phyloP scores from a whole-genome alignment of 1,140 invertebrate species.

The Spodoptera litura region DNA sequence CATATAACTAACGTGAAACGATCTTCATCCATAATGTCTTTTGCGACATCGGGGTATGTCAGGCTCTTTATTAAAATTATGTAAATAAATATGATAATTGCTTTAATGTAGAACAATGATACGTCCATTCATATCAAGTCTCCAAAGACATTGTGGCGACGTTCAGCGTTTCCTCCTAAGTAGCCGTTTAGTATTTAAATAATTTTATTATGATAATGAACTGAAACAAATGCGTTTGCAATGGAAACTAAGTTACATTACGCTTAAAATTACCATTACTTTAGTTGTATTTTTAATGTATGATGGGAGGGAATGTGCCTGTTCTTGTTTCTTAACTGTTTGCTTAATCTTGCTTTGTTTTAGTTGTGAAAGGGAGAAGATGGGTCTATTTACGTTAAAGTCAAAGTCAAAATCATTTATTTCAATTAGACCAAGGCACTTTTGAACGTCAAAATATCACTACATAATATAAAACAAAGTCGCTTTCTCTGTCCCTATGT shows the following conservation, averaged over 20 bases:
- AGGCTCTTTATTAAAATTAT: too few species aligned
- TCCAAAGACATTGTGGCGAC: not conserved
- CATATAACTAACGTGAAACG: too few species aligned
- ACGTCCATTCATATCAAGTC: slow-evolving; percentile 5
- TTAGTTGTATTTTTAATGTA: slow-evolving; percentile 13
- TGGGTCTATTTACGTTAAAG: too few species aligned
- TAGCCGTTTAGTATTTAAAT: slow-evolving; percentile 34
- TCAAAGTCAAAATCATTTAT: too few species aligned
- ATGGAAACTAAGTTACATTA: slow-evolving; percentile 19
- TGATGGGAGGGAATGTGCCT: not conserved
- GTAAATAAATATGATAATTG: not conserved
- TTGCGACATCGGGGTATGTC: too few species aligned
- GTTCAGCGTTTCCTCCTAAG: not conserved
- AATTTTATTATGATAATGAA: slow-evolving; percentile 40
- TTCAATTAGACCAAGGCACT: too few species aligned
- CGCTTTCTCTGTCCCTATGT: too few species aligned
- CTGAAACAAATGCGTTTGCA: slow-evolving; percentile 34
- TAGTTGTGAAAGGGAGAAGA: not conserved
- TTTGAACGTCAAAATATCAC: too few species aligned
- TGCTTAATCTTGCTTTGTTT: not conserved
- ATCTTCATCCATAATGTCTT: too few species aligned
- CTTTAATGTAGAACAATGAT: not conserved
- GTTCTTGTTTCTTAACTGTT: not conserved
- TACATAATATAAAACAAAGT: too few species aligned
- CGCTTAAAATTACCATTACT: slow-evolving; percentile 36